Evolutionary conservation across 2,113 vertebrate species (phyloP), one percentile per base, ranked within the genome.

Genomic region (Pontoporia blainvillei): DNA sequence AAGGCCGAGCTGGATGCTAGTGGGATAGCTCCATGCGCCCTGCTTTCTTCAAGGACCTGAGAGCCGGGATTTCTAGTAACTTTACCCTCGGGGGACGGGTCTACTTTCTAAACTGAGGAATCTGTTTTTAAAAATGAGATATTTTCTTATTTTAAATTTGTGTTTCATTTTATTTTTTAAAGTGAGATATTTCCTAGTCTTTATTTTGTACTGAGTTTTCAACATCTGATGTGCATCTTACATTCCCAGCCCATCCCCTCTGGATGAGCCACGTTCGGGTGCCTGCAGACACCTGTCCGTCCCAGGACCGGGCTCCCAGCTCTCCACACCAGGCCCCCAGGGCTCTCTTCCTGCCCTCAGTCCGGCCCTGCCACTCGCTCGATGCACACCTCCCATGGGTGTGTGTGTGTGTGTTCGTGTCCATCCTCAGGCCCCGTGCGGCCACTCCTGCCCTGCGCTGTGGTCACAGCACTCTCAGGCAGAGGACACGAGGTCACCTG

Each of bases 291-390:
- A 2, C 3, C 14, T 3, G 1, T 29, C 25, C 2, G 15, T 46
- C 78, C 44, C 17, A 52, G 8, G 27, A 1, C 49, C 8, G 3
- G 1, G 64, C 39, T 39, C 49, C 64, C 0, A 0, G 25, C 31
- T 83, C 31, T 7, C 27, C 82, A 11, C 14, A 31, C 11, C 64
- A 8, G 36, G 67, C n/a, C 39, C 25, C 54, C 23, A n/a, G 59
- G 59, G 46, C 8, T 4, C 8, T 44, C 13, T 23, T 46, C 57
- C 0, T 18, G 3, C 67, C 34, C 66, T 0, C 2, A 8, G 34
- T 71, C 59, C 12, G 0, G 11, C 14, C 73, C 44, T 52, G 36
- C 31, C 39, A 3, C 8, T 0, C 5, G 15, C 14, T 49, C 75
- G 11, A 17, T 10, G 73, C 73, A 21, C 73, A 34, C 17, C 44